Evolutionary conservation across 2,797 vertebrate species (phyloP), one percentile per base, ranked within the genome.

Genomic region (Centropyge bicolor): DNA sequence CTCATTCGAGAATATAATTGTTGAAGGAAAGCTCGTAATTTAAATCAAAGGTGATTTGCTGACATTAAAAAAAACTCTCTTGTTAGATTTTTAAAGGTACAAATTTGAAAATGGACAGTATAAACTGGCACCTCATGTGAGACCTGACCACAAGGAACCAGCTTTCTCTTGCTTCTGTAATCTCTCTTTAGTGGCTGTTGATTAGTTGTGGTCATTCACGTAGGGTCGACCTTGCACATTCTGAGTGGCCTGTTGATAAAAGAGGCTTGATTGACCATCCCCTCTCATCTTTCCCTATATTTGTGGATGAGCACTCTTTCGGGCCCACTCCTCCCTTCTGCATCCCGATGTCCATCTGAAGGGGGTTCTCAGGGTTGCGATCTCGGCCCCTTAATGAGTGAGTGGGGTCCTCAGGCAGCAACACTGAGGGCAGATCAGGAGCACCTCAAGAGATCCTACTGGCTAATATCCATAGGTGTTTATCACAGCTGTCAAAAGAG

Each of bases 171-270:
- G 52, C 66, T 55, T 76, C 68, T 56, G 16, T 56, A 49, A 70
- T 60, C 48, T 66, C 31, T 76, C 81, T 71, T 71, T 54, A 56
- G 59, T 52, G 74, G 62, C 57, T 3, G 43, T 68, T 83, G 84
- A 90, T 92, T 86, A 82, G 76, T 78, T 69, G 45, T 40, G 51
- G 31, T 59, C n/a, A 61, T 80, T 82, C 83, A 56, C 38, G 60
- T 78, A 57, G 55, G 67, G 66, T 80, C 65, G 55, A 66, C 76
- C 70, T 86, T 83, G 84, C 57, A 73, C 55, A 76, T 81, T 76
- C 64, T 22, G 54, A 88, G 82, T 54, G 76, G 67, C 76, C 79
- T 70, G 49, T 79, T 82, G 83, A 88, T 89, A 54, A 90, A 88
- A 72, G 70, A 85, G 70, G 70, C 83, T 72, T 74, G 76, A 88